phyloP scores from a whole-genome alignment of 2,888 invertebrate genomes.

The Ochropacha duplaris region DNA sequence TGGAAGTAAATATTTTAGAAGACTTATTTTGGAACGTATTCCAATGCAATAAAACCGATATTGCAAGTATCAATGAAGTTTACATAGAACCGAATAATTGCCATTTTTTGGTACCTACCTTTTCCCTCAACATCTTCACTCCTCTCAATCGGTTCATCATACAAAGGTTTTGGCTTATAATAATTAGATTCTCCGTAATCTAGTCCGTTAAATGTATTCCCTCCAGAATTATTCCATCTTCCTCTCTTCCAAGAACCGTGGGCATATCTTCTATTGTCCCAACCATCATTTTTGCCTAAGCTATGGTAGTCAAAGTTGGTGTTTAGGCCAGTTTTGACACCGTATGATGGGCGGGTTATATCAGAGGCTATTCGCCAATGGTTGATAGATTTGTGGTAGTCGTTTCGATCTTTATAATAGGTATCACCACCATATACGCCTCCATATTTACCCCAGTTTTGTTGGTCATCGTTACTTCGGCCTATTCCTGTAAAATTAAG shows the following conservation, averaged over 20 bases:
- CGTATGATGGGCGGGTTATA: slow-evolving; percentile 48
- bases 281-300: slow-evolving; percentile 60
- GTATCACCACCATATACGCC: slow-evolving; percentile 78
- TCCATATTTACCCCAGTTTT: slow-evolving; percentile 84
- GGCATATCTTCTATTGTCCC: slow-evolving; percentile 46
- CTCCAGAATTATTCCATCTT: slow-evolving; percentile 59
- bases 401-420: slow-evolving; percentile 67
- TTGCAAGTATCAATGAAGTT: too few species aligned
- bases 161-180: slow-evolving; percentile 38
- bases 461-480: slow-evolving; percentile 61
- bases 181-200: slow-evolving; percentile 49
- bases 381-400: slow-evolving; percentile 69
- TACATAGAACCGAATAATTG: not conserved
- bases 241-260: slow-evolving; percentile 65
- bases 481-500: slow-evolving; percentile 42
- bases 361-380: slow-evolving; percentile 80
- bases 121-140: slow-evolving; percentile 52
- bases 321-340: slow-evolving; percentile 48
- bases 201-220: slow-evolving; percentile 36
- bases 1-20: too few species aligned
- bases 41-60: too few species aligned
- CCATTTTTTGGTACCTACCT: slow-evolving; percentile 40
- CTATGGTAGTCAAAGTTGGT: slow-evolving; percentile 71
- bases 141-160: slow-evolving; percentile 39
- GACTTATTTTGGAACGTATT: too few species aligned